Base-by-base conservation (phyloP, 1,140 invertebrate genomes). In the Centruroides sculpturatus region DNA sequence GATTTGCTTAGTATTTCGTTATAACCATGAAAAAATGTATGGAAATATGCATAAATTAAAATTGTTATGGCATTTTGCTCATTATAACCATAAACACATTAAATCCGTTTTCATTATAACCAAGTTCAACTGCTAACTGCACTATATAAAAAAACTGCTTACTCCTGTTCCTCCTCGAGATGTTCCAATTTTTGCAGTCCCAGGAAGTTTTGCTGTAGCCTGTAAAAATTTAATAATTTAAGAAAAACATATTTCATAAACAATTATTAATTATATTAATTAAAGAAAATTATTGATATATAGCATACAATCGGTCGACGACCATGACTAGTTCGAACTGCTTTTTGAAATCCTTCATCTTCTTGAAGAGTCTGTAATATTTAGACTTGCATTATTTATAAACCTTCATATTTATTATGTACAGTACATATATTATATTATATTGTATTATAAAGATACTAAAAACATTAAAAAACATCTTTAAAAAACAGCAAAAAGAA, bases 291-390 rank as follows among this genome's bases (percentile, higher is more conserved):
- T 51, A 23, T 57, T 53, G 11, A 57, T 11, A 69, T 53, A 13
- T 11, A 59, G 47, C 49, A 75, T 69, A 79, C 77, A 60, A 81
- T 77, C 47, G 79, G 75, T 65, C 80, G 70, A 66, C 77, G 75
- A n/a, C 77, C 79, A 74, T 83, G 80, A 52, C 75, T 78, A 62
- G 79, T 77, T 64, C 74, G 73, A 8, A 83, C 75, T 56, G 81
- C 78, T 69, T 83, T 78, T 67, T 83, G 81, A 67, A 84, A 82
- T 55, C 73, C 76, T 67, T 81, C 78, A 75, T 85, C 84, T 68
- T 82, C 76, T 57, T 81, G 78, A 48, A 85, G 71, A 73, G 83
- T 79, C 73, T 83, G 49, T 10, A 70, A 46, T n/a, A 51, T 35
- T 48, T 12, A 56, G 8, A 13, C 9, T 12, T 11, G 35, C 35